phyloP scores from a whole-genome alignment of 2,888 invertebrate species.

The Cephalotes varians region DNA sequence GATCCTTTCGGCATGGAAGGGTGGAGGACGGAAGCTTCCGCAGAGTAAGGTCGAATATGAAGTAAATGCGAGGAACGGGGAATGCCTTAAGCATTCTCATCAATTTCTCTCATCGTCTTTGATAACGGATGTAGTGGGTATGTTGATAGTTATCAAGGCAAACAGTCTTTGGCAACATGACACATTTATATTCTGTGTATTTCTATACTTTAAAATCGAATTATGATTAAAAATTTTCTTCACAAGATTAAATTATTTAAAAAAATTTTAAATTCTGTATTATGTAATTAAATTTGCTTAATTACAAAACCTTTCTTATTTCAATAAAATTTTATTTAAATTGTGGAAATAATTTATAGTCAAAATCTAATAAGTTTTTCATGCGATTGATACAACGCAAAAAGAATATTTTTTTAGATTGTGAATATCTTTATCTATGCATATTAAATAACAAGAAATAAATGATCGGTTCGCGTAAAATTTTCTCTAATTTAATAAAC shows the following conservation, averaged over 20 bases:
- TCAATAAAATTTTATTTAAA: neutral
- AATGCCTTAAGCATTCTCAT: constrained; percentile 70
- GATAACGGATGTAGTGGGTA: constrained; percentile 71
- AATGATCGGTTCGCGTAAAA: neutral
- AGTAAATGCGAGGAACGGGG: constrained; percentile 59
- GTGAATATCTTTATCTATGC: neutral
- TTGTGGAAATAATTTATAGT: neutral
- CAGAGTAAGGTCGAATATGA: constrained; percentile 65
- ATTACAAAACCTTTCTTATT: neutral
- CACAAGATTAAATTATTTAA: neutral
- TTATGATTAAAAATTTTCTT: constrained; percentile 8
- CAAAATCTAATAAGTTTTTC: neutral
- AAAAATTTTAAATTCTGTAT: neutral
- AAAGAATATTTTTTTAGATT: neutral
- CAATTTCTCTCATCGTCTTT: constrained; percentile 74
- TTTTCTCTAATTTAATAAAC: neutral
- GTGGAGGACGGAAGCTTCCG: constrained; percentile 57
- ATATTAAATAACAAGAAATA: neutral
- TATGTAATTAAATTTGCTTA: neutral
- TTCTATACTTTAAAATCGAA: neutral
- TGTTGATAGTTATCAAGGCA: constrained; percentile 22
- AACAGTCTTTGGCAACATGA: neutral
- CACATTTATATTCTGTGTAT: neutral
- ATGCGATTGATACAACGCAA: neutral
- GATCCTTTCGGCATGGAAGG: constrained; percentile 50